phyloP scores from a whole-genome alignment of 2,888 invertebrate species.

The Diachrysia chrysitis region DNA sequence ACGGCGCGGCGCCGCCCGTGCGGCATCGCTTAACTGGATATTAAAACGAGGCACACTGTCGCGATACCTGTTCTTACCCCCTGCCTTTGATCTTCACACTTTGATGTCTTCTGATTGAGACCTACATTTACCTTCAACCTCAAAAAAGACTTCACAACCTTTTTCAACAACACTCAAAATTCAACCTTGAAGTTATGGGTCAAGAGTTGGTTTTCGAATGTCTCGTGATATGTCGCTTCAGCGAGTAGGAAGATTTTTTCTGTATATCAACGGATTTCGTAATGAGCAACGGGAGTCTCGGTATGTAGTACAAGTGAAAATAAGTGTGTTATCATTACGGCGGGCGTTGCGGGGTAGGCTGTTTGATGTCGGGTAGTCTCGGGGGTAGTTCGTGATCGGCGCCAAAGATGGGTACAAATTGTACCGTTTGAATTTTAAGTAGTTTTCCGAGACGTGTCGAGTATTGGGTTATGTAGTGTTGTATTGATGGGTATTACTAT shows the following conservation, averaged over 20 bases:
- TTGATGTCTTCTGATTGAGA: constrained; percentile 62
- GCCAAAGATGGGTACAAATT: constrained; percentile 20
- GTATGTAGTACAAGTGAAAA: constrained; percentile 64
- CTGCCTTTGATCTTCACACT: constrained; percentile 67
- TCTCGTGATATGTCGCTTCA: constrained; percentile 27
- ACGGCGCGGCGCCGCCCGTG: constrained; percentile 36
- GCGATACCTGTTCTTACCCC: constrained; percentile 69
- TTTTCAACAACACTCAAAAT: not conserved
- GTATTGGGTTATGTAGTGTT: constrained; percentile 4
- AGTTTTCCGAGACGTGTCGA: constrained; percentile 26
- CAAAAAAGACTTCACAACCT: constrained; percentile 26
- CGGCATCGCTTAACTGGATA: constrained; percentile 55
- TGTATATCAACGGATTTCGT: constrained; percentile 68
- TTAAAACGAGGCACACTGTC: constrained; percentile 66
- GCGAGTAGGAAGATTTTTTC: constrained; percentile 58
- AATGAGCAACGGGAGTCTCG: constrained; percentile 73
- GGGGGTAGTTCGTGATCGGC: constrained; percentile 28
- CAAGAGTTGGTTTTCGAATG: constrained; percentile 23
- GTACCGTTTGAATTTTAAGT: constrained; percentile 43
- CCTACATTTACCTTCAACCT: constrained; percentile 47
- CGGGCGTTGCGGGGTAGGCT: constrained; percentile 47
- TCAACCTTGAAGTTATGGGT: not conserved
- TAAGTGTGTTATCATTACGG: constrained; percentile 66
- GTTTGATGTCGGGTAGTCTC: constrained; percentile 58
- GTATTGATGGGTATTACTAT: constrained; percentile 19